Evolutionary conservation across 2,113 vertebrate genomes (phyloP).

Genomic region (Etheostoma spectabile): DNA sequence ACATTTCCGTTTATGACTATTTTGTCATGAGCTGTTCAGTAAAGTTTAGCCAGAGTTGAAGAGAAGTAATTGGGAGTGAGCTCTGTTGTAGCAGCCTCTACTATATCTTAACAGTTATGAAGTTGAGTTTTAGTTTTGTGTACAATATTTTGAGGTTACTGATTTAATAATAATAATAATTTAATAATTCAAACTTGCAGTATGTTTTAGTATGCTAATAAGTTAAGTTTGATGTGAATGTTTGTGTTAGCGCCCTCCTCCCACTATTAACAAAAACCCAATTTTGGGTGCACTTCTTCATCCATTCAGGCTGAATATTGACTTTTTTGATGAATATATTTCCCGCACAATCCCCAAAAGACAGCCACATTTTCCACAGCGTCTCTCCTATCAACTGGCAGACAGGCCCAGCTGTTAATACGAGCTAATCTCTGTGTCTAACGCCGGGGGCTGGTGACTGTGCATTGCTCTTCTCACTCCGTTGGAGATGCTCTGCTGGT

Average conservation of each 20-base stretch:
- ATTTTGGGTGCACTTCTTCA: not conserved
- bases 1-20: too few relatives aligned
- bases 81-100: too few relatives aligned
- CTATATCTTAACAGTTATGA: not conserved
- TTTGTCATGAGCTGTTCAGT: too few relatives aligned
- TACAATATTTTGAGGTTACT: not conserved
- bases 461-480: slow-evolving; percentile 16
- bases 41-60: too few relatives aligned
- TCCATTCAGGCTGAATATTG: slow-evolving; percentile 13
- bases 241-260: not conserved
- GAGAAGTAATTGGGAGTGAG: too few relatives aligned
- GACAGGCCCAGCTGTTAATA: slow-evolving; percentile 66
- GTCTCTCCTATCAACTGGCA: slow-evolving; percentile 44
- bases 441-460: slow-evolving; percentile 48
- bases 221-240: not conserved
- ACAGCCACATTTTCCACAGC: slow-evolving; percentile 22
- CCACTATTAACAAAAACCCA: not conserved
- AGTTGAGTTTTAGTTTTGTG: not conserved
- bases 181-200: not conserved
- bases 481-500: slow-evolving; percentile 54
- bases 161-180: not conserved
- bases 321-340: slow-evolving; percentile 44
- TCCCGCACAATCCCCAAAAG: slow-evolving; percentile 31
- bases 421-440: slow-evolving; percentile 65
- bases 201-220: not conserved